Conservation (phyloP, 2,797 vertebrate genomes). For the Crenichthys baileyi region DNA sequence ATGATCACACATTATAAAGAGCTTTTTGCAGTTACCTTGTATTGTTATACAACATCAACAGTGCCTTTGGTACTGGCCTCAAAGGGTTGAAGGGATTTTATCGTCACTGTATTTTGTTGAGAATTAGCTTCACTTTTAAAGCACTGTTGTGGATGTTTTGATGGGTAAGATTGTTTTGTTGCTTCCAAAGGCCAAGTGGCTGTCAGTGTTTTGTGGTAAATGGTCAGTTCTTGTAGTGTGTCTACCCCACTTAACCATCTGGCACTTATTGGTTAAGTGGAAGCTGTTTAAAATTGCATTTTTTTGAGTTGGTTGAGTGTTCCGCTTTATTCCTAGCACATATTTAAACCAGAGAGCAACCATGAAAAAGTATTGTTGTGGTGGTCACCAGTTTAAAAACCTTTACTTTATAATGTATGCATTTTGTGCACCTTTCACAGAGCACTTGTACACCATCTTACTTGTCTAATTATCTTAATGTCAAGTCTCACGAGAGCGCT, state of each 20-base stretch:
- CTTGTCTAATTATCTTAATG: neutral
- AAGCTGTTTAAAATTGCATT: neutral
- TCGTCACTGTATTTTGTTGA: neutral
- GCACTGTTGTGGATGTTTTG: neutral
- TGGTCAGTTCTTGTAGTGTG: neutral
- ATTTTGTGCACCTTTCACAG: neutral
- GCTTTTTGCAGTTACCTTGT: neutral
- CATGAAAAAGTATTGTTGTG: neutral
- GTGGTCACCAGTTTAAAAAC: neutral
- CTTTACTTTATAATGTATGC: neutral
- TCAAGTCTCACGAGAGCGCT: neutral
- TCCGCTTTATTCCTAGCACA: neutral
- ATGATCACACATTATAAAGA: neutral
- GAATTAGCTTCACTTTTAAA: neutral
- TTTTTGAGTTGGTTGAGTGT: neutral
- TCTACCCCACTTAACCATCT: conserved; percentile 8
- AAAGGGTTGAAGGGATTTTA: neutral
- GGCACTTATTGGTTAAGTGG: neutral
- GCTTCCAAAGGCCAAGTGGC: neutral
- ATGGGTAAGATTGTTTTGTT: neutral
- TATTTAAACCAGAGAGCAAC: neutral
- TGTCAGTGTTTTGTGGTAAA: conserved; percentile 6
- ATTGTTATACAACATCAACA: neutral
- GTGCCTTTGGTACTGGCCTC: neutral
- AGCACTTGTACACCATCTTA: neutral